Conservation (phyloP, 2,113 vertebrate genomes). For the Bufo bufo region DNA sequence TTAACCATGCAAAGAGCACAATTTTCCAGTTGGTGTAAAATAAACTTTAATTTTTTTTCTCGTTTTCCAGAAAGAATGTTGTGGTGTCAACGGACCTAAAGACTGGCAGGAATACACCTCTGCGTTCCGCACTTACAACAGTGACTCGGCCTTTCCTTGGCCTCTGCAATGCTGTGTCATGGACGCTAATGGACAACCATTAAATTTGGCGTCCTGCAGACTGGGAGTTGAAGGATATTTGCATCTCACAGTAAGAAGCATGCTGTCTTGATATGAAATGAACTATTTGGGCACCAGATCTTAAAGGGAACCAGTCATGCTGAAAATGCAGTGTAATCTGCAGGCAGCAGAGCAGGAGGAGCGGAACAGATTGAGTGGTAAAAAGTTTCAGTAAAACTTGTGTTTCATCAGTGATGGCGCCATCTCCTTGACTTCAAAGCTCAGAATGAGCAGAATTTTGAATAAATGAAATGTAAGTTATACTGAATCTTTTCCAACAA, state of each 20-base stretch:
- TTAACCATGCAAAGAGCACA: background rate
- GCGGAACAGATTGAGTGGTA: no score
- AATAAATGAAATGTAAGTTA: background rate
- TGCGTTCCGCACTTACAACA: conserved; percentile 62
- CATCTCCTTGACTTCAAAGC: no score
- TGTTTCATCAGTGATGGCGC: no score
- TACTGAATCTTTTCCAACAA: no score
- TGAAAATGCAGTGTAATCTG: no score
- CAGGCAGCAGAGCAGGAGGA: no score
- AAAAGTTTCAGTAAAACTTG: no score
- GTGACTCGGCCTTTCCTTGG: conserved; percentile 75
- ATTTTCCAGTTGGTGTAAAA: background rate
- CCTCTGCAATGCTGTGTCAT: conserved; percentile 73
- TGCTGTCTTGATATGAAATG: background rate
- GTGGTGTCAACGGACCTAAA: conserved; percentile 71
- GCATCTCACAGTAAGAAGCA: conserved; percentile 62
- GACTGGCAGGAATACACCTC: conserved; percentile 78
- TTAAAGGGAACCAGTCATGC: no score
- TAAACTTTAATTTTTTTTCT: background rate
- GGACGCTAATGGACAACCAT: conserved; percentile 59
- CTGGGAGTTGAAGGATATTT: conserved; percentile 73
- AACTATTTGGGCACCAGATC: background rate
- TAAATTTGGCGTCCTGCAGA: conserved; percentile 72
- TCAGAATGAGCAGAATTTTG: no score
- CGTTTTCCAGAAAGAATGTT: conserved; percentile 71